A percentile compares a stretch with the other conserved stretches of the same genome.
Evolutionary conservation across 2,888 invertebrate genomes (phyloP).

Genomic region (Oegoconia quadripuncta): DNA sequence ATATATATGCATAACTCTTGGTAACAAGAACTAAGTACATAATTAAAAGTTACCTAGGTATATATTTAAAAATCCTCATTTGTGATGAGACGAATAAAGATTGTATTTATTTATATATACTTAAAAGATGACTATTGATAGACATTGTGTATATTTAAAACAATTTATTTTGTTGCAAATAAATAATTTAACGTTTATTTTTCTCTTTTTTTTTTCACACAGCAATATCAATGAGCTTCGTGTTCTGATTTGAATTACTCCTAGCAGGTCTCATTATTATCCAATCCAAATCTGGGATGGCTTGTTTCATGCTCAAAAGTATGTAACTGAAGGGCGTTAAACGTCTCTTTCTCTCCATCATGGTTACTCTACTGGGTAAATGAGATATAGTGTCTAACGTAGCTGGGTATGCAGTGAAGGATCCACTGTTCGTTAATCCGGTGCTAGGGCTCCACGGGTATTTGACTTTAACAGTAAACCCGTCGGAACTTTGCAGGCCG

Average conservation of each 20-base stretch:
- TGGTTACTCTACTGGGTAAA: conserved; percentile 31
- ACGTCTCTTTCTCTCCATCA: conserved; percentile 8
- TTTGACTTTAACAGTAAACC: conserved; percentile 22
- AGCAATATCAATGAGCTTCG: background rate
- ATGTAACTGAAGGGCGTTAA: conserved; percentile 24
- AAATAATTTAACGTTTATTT: conserved; percentile 40
- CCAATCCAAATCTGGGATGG: conserved; percentile 23
- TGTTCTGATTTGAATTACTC: background rate
- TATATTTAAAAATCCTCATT: too few relatives aligned
- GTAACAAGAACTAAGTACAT: too few relatives aligned
- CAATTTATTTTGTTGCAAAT: conserved; percentile 34
- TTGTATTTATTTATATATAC: too few relatives aligned
- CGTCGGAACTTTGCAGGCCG: too few relatives aligned
- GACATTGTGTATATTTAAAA: conserved; percentile 14
- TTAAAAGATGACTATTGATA: too few relatives aligned
- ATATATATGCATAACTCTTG: too few relatives aligned
- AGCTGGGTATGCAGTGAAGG: too few relatives aligned
- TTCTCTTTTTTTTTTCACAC: conserved; percentile 29
- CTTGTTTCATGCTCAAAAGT: conserved; percentile 2
- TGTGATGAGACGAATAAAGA: too few relatives aligned
- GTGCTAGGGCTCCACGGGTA: conserved; percentile 43
- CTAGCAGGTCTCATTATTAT: conserved; percentile 16
- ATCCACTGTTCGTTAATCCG: conserved; percentile 26
- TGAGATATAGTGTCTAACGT: too few relatives aligned
- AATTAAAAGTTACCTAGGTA: too few relatives aligned